Base-by-base conservation (phyloP, 2,113 vertebrate genomes). In the Vicugna pacos region DNA sequence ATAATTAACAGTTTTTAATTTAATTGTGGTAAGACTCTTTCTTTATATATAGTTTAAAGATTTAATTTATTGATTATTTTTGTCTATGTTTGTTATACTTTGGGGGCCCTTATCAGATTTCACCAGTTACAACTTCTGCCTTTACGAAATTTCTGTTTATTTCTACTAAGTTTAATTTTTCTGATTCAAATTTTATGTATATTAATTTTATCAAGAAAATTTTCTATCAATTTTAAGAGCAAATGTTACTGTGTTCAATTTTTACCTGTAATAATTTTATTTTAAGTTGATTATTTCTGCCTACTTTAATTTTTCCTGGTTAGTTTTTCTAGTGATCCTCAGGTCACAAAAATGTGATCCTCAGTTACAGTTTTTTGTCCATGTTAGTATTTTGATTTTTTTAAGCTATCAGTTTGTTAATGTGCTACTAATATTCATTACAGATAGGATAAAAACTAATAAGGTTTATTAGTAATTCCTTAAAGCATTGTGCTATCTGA, bases 191-290 rank as follows among this genome's bases (percentile, higher is more conserved):
- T 50, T 76, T 76, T 92, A 48, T 75, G 7, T 83, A 50, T 75
- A 10, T 89, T n/a, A 89, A 56, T 92, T 93, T 93, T 89, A 89
- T 50, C 38, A 70, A 79, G 62, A 38, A 93, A 73, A 86, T 85
- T 12, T 76, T 17, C 8, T 38, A 5, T 88, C 38, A 80, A 0
- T 85, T 95, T 95, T 94, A 79, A 77, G 77, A 80, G 87, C 5
- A 93, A 17, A 60, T 67, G n/a, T 84, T 84, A 72, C 32, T 48
- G 4, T 76, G 50, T 79, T 94, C 46, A 89, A 0, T 80, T 92
- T 96, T 96, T 97, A 42, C 20, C 26, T 83, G 82, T 85, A 96
- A 28, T 80, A 72, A 35, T 87, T 95, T 92, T 93, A 64, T 75
- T 75, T 84, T 12, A 22, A 6, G 42, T 80, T 86, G 26, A 73